phyloP scores from a whole-genome alignment of 1,140 invertebrate genomes.

The Phortica variegata region DNA sequence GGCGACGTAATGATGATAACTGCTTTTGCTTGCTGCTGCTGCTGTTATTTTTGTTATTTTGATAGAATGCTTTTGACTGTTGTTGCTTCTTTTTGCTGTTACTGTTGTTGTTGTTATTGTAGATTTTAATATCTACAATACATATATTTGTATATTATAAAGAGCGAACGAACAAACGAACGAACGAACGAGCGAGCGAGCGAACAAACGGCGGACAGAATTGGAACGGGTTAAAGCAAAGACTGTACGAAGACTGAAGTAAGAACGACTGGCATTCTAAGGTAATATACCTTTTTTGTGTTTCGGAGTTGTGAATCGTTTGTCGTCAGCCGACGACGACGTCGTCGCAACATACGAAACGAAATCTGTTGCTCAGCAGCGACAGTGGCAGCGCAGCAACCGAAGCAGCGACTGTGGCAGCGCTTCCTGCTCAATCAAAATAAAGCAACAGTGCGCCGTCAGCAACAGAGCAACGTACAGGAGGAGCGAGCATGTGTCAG shows the following conservation, averaged over 20 bases:
- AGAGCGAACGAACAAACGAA: slow-evolving; percentile 20
- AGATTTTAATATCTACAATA: slow-evolving; percentile 9
- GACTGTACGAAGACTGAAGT: slow-evolving; percentile 59
- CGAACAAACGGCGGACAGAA: slow-evolving; percentile 54
- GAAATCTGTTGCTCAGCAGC: slow-evolving; percentile 46
- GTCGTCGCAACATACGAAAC: slow-evolving; percentile 20
- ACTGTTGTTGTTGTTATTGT: slow-evolving; percentile 3
- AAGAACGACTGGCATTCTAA: slow-evolving; percentile 57
- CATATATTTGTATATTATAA: slow-evolving; percentile 14
- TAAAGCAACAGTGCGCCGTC: slow-evolving; percentile 42
- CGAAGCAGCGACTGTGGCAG: slow-evolving; percentile 3
- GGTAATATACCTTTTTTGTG: slow-evolving; percentile 57
- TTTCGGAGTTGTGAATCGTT: slow-evolving; percentile 45
- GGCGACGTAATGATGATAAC: not conserved
- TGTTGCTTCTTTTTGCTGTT: slow-evolving; percentile 11
- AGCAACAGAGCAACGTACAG: slow-evolving; percentile 22
- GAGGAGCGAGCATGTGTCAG: too few relatives aligned
- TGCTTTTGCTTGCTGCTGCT: not conserved
- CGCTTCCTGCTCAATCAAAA: slow-evolving; percentile 46
- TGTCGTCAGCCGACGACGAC: slow-evolving; percentile 13
- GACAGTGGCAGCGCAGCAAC: slow-evolving; percentile 15
- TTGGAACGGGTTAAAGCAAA: slow-evolving; percentile 59
- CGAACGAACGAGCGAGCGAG: slow-evolving; percentile 42
- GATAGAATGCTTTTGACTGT: slow-evolving; percentile 3
- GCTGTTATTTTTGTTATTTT: not conserved